Conservation (phyloP, 2,797 vertebrate genomes). For the Urophycis tenuis region DNA sequence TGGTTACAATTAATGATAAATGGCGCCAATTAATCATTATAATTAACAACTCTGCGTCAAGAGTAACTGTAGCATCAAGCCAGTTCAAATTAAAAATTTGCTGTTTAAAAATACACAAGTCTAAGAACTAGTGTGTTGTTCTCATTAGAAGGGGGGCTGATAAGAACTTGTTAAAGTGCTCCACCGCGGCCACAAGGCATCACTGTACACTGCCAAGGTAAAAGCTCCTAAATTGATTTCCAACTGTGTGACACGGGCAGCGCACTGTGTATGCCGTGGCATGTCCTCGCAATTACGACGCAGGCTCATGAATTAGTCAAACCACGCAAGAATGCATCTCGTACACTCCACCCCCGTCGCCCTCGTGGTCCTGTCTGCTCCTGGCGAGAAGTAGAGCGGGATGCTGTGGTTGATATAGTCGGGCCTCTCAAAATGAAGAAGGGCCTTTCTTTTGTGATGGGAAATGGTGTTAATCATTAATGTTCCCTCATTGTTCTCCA, state of each 20-base stretch:
- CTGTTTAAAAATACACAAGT: constrained; percentile 41
- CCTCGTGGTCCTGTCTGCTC: constrained; percentile 11
- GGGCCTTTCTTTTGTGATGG: neutral
- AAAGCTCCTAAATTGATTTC: constrained; percentile 53
- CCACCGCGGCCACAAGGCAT: constrained; percentile 27
- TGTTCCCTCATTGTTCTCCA: neutral
- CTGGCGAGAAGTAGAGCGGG: constrained; percentile 30
- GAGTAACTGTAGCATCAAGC: constrained; percentile 21
- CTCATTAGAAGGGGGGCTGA: constrained; percentile 36
- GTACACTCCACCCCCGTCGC: constrained; percentile 38
- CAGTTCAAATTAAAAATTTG: constrained; percentile 35
- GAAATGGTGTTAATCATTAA: neutral
- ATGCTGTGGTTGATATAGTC: constrained; percentile 28
- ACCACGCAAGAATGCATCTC: constrained; percentile 53
- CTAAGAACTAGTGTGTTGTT: constrained; percentile 34
- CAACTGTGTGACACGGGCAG: constrained; percentile 50
- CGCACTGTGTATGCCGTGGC: constrained; percentile 43
- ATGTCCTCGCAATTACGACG: constrained; percentile 54
- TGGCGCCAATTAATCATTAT: constrained; percentile 41
- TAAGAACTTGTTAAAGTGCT: constrained; percentile 27
- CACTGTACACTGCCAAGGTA: constrained; percentile 33
- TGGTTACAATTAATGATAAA: constrained; percentile 40
- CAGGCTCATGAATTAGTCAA: constrained; percentile 57
- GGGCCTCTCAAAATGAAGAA: neutral
- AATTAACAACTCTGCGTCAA: constrained; percentile 45